A percentile compares a stretch with the other conserved stretches of the same genome.
Evolutionary conservation across 2,113 vertebrate species (phyloP).

Genomic region (Eira barbara): DNA sequence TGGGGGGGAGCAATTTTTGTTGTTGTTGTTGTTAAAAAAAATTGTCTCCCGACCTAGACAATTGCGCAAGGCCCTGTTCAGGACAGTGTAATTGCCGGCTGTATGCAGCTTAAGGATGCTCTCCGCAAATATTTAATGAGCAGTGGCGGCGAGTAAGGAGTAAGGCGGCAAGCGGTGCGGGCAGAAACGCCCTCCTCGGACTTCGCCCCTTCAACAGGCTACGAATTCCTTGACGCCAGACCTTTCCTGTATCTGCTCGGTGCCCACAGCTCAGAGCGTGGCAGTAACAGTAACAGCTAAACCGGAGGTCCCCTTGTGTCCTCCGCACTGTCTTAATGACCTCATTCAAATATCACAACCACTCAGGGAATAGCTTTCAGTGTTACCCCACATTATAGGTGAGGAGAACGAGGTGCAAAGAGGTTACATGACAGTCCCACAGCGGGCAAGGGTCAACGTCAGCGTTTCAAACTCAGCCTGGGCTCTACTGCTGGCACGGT

Average conservation of each 20-base stretch:
- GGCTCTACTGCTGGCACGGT: not conserved
- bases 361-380: not conserved
- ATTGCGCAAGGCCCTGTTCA: not conserved
- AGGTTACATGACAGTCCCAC: not conserved
- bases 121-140: not conserved
- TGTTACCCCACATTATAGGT: not conserved
- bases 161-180: not conserved
- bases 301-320: not conserved
- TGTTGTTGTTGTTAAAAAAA: too few species aligned
- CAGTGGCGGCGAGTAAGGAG: not conserved
- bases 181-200: not conserved
- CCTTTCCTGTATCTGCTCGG: not conserved
- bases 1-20: too few species aligned
- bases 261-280: not conserved
- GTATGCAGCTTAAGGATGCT: not conserved
- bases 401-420: not conserved
- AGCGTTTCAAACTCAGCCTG: not conserved
- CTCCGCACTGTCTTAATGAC: not conserved
- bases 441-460: not conserved
- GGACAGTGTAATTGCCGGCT: not conserved
- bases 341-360: not conserved
- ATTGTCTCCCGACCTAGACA: not conserved
- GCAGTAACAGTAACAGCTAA: not conserved
- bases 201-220: not conserved
- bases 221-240: not conserved